phyloP scores from a whole-genome alignment of 2,113 vertebrate species.

The Spea multiplicata region DNA sequence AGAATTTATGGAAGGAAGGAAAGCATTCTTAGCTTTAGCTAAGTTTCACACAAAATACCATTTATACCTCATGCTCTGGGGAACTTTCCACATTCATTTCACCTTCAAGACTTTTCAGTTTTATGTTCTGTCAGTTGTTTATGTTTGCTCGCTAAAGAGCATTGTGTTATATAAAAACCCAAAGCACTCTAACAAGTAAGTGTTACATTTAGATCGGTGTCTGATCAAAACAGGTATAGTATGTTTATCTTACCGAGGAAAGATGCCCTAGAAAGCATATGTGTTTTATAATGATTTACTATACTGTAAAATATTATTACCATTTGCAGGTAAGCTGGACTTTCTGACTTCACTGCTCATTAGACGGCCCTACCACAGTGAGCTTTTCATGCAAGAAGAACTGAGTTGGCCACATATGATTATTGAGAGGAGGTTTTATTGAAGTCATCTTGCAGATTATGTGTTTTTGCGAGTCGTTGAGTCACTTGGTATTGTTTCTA shows the following conservation, averaged over 20 bases:
- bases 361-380: too few species aligned
- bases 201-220: not conserved
- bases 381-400: too few species aligned
- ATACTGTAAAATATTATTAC: too few species aligned
- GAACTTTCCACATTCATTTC: conserved; percentile 31
- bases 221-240: not conserved
- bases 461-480: too few species aligned
- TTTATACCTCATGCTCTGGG: conserved; percentile 19
- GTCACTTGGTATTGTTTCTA: too few species aligned
- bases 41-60: not conserved
- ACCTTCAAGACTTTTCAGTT: conserved; percentile 23
- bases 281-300: too few species aligned
- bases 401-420: too few species aligned
- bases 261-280: too few species aligned
- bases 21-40: conserved; percentile 4
- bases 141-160: conserved; percentile 20
- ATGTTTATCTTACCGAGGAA: not conserved
- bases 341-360: too few species aligned
- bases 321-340: too few species aligned
- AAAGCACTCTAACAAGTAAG: not conserved
- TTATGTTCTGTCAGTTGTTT: conserved; percentile 27
- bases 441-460: too few species aligned
- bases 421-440: too few species aligned
- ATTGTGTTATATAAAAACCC: conserved; percentile 14
- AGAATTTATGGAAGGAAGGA: not conserved